phyloP scores from a whole-genome alignment of 1,140 invertebrate species.

The Philopotamus ludificatus region DNA sequence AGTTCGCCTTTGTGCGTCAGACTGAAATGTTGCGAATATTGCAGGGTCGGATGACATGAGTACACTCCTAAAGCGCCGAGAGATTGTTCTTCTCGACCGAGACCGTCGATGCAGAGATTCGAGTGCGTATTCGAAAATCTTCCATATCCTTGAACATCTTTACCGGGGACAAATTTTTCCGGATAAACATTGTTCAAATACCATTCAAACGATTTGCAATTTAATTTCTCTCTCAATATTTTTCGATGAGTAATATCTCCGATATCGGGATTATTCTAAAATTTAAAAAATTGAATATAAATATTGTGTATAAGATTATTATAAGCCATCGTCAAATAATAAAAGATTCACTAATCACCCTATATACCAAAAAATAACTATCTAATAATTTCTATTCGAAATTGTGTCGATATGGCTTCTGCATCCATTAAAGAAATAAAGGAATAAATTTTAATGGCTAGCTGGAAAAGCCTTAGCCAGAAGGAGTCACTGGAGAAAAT shows the following conservation, averaged over 20 bases:
- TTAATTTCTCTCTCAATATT: constrained; percentile 68
- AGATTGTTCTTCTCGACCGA: constrained; percentile 71
- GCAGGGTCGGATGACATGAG: constrained; percentile 69
- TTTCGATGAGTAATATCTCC: constrained; percentile 73
- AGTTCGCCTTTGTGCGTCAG: constrained; percentile 70
- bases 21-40: constrained; percentile 70
- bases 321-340: background rate
- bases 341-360: too few species aligned
- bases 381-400: too few species aligned
- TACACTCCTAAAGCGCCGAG: constrained; percentile 75
- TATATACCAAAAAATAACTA: too few species aligned
- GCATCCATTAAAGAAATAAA: too few species aligned
- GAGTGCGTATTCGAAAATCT: constrained; percentile 54
- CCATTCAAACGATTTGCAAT: constrained; percentile 81
- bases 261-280: constrained; percentile 55
- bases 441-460: too few species aligned
- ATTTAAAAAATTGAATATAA: constrained; percentile 41
- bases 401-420: too few species aligned
- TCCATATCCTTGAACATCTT: constrained; percentile 77
- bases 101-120: constrained; percentile 76
- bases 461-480: too few species aligned
- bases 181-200: constrained; percentile 77
- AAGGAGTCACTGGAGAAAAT: too few species aligned
- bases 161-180: constrained; percentile 84
- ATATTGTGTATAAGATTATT: constrained; percentile 8